Conservation (phyloP, 2,888 invertebrate genomes). For the Cheilosia urbana region DNA sequence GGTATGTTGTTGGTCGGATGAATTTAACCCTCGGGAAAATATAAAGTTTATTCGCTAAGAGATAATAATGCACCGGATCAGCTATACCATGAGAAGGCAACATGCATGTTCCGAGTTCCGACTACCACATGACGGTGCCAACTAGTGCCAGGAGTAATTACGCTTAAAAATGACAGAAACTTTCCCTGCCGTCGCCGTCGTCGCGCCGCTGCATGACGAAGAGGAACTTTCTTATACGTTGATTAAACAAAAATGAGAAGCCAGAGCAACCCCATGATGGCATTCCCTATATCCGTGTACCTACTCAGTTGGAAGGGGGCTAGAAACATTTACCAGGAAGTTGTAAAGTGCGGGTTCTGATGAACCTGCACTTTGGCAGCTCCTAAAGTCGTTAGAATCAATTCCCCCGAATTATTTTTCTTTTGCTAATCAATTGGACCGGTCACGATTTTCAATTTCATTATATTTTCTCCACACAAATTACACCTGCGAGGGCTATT, state of each 20-base stretch:
- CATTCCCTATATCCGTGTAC: neutral
- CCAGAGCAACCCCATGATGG: constrained; percentile 38
- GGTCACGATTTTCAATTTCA: constrained; percentile 72
- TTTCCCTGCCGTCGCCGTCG: constrained; percentile 59
- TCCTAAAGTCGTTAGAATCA: constrained; percentile 56
- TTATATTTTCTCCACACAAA: constrained; percentile 39
- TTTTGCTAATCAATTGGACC: constrained; percentile 58
- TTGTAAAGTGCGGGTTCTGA: constrained; percentile 53
- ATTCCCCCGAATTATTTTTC: neutral
- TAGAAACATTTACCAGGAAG: constrained; percentile 45
- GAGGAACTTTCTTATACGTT: constrained; percentile 57
- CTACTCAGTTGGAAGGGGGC: neutral
- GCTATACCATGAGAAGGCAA: constrained; percentile 35
- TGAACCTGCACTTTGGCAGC: constrained; percentile 62
- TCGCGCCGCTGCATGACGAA: constrained; percentile 56
- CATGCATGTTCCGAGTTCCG: constrained; percentile 61
- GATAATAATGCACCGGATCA: constrained; percentile 74
- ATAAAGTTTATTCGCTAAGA: constrained; percentile 70
- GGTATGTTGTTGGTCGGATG: constrained; percentile 2
- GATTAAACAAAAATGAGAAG: constrained; percentile 61
- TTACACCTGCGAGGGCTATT: constrained; percentile 45
- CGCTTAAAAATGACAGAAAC: constrained; percentile 75
- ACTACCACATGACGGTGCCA: constrained; percentile 72
- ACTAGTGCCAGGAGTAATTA: constrained; percentile 76
- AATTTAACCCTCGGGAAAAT: constrained; percentile 65